Conservation (phyloP, 1,140 invertebrate genomes). For the Bicyclus anynana region DNA sequence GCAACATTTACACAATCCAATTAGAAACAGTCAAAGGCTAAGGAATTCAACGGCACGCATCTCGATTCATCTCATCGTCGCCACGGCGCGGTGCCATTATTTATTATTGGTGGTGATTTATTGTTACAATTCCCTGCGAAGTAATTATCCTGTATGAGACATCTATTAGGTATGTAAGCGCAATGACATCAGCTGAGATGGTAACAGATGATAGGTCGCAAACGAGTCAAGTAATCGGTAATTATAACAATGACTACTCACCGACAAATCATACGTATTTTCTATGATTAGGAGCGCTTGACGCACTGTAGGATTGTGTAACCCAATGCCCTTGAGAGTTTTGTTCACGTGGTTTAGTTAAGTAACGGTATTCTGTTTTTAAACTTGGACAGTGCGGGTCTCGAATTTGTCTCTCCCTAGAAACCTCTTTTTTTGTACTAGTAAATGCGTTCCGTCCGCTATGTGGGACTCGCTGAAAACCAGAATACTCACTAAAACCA, state of each 20-base stretch:
- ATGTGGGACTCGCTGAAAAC: too few species aligned
- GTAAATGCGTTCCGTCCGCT: too few species aligned
- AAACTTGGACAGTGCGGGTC: too few species aligned
- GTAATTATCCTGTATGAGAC: constrained; percentile 29
- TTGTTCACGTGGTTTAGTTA: too few species aligned
- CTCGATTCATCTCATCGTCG: background rate
- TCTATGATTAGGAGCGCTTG: too few species aligned
- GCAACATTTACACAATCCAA: constrained; percentile 2
- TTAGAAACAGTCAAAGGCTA: background rate
- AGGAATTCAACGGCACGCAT: background rate
- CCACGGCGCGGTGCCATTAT: background rate
- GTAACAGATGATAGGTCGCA: constrained; percentile 19
- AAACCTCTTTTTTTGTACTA: too few species aligned
- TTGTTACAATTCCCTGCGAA: constrained; percentile 21
- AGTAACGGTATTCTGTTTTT: too few species aligned
- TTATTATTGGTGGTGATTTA: constrained; percentile 25
- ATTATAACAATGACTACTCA: background rate
- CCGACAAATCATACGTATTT: background rate
- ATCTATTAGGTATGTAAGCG: constrained; percentile 26
- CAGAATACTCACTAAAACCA: too few species aligned
- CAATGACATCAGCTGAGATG: constrained; percentile 31
- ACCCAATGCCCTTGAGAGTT: too few species aligned
- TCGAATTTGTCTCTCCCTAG: too few species aligned
- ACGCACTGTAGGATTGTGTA: too few species aligned
- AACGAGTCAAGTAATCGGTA: constrained; percentile 16